phyloP scores from a whole-genome alignment of 2,888 invertebrate species.

The Apoderus coryli region DNA sequence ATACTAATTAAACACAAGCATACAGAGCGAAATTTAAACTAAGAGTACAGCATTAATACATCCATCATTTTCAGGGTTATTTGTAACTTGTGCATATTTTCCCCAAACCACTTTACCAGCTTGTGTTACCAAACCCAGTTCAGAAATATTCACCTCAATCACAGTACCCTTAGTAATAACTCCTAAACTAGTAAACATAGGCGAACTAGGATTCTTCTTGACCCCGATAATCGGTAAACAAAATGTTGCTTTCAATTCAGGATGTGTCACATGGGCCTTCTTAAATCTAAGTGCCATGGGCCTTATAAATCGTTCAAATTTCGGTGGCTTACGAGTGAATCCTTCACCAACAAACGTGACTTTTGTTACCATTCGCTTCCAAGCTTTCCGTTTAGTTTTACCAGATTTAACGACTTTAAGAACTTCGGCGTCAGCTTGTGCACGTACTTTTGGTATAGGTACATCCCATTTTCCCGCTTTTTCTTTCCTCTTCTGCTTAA shows the following conservation, averaged over 20 bases:
- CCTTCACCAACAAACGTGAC: slow-evolving; percentile 96
- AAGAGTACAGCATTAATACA: slow-evolving; percentile 97
- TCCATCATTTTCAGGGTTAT: slow-evolving; percentile 99
- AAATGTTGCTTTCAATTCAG: slow-evolving; percentile 96
- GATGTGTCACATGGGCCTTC: slow-evolving; percentile 98
- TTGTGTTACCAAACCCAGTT: slow-evolving; percentile 95
- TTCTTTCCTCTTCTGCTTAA: slow-evolving; percentile 98
- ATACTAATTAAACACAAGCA: too few species aligned
- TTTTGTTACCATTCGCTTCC: slow-evolving; percentile 99
- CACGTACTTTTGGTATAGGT: slow-evolving; percentile 94
- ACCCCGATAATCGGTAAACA: slow-evolving; percentile 95
- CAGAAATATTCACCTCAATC: slow-evolving; percentile 95
- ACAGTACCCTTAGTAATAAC: slow-evolving; percentile 98
- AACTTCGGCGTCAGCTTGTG: slow-evolving; percentile 93
- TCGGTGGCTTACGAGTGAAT: slow-evolving; percentile 97
- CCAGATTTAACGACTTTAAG: slow-evolving; percentile 86
- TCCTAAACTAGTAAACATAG: slow-evolving; percentile 92
- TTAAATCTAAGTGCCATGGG: slow-evolving; percentile 95
- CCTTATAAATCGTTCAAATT: slow-evolving; percentile 95
- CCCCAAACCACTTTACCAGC: slow-evolving; percentile 99
- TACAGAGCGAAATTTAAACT: too few species aligned
- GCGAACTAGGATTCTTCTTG: slow-evolving; percentile 96
- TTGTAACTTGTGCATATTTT: slow-evolving; percentile 98
- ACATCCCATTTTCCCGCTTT: slow-evolving; percentile 99
- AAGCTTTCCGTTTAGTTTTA: slow-evolving; percentile 86